Evolutionary conservation across 2,113 vertebrate species (phyloP).

Genomic region (Hyperopisus bebe): DNA sequence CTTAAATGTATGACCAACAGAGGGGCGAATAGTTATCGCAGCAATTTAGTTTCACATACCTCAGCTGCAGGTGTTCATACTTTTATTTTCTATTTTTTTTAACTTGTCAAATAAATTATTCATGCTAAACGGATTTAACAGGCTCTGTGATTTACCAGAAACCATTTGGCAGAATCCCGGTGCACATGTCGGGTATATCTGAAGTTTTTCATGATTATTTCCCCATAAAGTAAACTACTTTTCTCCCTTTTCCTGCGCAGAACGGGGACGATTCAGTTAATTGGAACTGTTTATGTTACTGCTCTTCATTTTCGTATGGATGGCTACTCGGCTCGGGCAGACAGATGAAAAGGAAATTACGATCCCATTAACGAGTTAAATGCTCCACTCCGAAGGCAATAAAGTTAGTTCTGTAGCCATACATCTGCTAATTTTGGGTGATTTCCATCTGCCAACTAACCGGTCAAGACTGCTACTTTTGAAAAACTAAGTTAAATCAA

Average conservation of each 20-base stretch:
- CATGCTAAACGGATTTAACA: neutral
- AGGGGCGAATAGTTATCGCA: neutral
- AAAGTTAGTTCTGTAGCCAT: neutral
- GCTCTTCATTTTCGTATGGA: neutral
- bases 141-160: neutral
- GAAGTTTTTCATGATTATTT: neutral
- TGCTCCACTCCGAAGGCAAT: constrained; percentile 1
- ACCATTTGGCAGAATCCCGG: neutral
- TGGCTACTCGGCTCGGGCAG: neutral
- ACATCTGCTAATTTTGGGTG: neutral
- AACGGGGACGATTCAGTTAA: neutral
- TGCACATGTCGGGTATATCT: neutral
- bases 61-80: neutral
- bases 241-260: neutral
- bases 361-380: constrained; percentile 11
- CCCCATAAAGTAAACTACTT: neutral
- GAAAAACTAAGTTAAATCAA: neutral
- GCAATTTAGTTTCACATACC: neutral
- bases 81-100: neutral
- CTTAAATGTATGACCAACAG: neutral
- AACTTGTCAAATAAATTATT: neutral
- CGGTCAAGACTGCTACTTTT: neutral
- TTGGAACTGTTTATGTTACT: neutral
- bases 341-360: neutral
- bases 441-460: constrained; percentile 17